Evolutionary conservation across 1,140 invertebrate species (phyloP).

Genomic region (Batillaria attramentaria): DNA sequence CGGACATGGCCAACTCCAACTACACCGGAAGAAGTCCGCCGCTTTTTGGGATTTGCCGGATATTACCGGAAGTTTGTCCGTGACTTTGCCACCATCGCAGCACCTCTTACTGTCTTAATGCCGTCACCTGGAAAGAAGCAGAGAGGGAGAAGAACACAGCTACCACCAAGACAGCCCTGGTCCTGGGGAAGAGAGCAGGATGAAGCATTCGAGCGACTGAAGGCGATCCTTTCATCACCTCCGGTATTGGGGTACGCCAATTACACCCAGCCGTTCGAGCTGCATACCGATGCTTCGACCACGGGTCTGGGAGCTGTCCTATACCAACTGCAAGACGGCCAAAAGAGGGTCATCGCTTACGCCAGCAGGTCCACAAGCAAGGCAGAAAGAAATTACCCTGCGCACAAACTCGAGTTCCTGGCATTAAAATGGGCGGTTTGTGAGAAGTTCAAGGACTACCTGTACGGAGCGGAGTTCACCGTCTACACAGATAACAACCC

Average conservation of each 20-base stretch:
- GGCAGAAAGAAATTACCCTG: too few relatives aligned
- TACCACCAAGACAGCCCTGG: constrained; percentile 20
- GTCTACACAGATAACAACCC: too few relatives aligned
- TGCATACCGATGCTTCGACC: constrained; percentile 49
- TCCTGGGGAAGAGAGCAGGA: constrained; percentile 33
- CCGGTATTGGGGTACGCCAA: constrained; percentile 43
- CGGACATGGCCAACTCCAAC: background rate
- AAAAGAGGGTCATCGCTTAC: too few relatives aligned
- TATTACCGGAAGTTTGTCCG: constrained; percentile 5
- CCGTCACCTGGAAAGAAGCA: background rate
- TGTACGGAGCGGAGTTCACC: too few relatives aligned
- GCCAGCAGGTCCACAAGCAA: too few relatives aligned
- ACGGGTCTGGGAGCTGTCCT: constrained; percentile 19
- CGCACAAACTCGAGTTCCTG: too few relatives aligned
- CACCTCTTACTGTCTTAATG: background rate
- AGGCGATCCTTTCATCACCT: constrained; percentile 22
- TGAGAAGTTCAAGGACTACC: too few relatives aligned
- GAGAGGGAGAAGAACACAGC: background rate
- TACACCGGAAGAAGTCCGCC: constrained; percentile 3
- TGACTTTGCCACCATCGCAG: background rate
- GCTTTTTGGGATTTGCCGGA: constrained; percentile 3
- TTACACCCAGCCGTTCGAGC: constrained; percentile 32
- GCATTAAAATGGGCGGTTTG: too few relatives aligned
- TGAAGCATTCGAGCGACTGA: constrained; percentile 43
- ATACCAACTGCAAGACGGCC: background rate